Percentiles rank a stretch among this genome's conserved stretches.
phyloP scores from a whole-genome alignment of 2,888 invertebrate genomes.

The Himalopsyche japonica region DNA sequence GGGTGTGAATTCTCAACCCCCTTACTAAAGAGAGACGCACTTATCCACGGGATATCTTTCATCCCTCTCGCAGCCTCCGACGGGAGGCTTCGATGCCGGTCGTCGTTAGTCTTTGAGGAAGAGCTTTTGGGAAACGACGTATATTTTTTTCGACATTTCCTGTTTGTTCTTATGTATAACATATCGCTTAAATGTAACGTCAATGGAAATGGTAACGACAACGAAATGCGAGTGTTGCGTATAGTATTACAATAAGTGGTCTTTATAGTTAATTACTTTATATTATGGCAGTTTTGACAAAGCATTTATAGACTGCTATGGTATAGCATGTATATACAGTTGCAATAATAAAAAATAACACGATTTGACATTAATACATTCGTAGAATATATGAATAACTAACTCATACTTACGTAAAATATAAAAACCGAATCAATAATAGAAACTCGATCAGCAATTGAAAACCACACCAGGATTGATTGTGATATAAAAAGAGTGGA shows the following conservation, averaged over 20 bases:
- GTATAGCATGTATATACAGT: too few species aligned
- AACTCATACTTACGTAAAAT: too few species aligned
- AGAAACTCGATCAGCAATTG: too few species aligned
- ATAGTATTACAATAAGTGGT: neutral
- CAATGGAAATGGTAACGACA: neutral
- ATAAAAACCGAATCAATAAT: too few species aligned
- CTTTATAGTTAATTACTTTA: neutral
- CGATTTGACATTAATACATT: too few species aligned
- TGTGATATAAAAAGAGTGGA: too few species aligned
- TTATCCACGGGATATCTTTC: constrained; percentile 1
- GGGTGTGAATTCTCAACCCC: neutral
- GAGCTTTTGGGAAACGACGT: constrained; percentile 31
- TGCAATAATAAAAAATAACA: too few species aligned
- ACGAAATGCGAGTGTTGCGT: neutral
- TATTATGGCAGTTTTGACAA: too few species aligned
- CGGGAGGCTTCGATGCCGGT: constrained; percentile 22
- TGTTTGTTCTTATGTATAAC: neutral
- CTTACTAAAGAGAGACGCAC: constrained; percentile 17
- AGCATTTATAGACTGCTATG: too few species aligned
- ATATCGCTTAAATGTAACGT: neutral
- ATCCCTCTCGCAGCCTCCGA: constrained; percentile 38
- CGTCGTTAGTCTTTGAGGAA: constrained; percentile 35
- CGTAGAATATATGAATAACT: too few species aligned
- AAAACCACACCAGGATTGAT: too few species aligned
- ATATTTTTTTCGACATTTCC: constrained; percentile 7